Conservation (phyloP, 92 coral and sea anemone species). For the Montipora capitata region DNA sequence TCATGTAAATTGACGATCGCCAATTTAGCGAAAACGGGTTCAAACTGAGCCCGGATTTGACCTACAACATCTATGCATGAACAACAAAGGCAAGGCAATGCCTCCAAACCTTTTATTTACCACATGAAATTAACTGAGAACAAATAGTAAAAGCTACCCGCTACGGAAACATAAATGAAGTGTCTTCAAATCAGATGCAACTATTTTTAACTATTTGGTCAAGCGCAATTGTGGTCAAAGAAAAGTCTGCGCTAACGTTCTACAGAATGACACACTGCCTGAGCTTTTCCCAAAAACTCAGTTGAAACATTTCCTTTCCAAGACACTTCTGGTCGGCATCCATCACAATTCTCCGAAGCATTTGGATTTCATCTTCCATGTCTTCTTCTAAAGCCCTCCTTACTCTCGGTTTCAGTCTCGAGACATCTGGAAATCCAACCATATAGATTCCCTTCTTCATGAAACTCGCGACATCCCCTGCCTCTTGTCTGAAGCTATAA, state of each 20-base stretch:
- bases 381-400: neutral
- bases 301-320: neutral
- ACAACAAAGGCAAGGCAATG: too few relatives aligned
- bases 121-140: too few relatives aligned
- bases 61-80: too few relatives aligned
- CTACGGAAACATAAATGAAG: too few relatives aligned
- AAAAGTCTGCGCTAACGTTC: neutral
- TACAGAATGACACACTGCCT: neutral
- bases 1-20: too few relatives aligned
- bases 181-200: too few relatives aligned
- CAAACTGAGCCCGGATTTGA: too few relatives aligned
- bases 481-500: neutral
- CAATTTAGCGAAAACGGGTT: too few relatives aligned
- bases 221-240: too few relatives aligned
- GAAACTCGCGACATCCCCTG: neutral
- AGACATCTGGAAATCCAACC: neutral
- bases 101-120: too few relatives aligned
- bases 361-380: neutral
- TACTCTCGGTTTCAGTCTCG: neutral
- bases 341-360: neutral
- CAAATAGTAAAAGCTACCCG: too few relatives aligned
- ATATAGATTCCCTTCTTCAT: neutral
- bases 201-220: too few relatives aligned
- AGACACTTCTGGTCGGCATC: neutral
- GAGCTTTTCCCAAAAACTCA: neutral